phyloP scores from a whole-genome alignment of 2,113 vertebrate genomes.

The Rafetus swinhoei region DNA sequence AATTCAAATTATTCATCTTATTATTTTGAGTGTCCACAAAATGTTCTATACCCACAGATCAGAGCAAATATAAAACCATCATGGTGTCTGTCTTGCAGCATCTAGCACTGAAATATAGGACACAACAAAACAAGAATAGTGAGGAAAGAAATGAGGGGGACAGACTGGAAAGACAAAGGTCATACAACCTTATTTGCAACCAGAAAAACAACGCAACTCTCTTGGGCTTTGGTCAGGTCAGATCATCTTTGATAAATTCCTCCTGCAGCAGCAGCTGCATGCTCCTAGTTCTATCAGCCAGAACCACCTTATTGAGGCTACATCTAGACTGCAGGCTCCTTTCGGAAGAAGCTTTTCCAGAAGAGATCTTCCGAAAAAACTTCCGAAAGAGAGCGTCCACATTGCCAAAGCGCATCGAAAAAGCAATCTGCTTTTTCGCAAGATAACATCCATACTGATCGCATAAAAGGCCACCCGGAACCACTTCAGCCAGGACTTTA shows the following conservation, averaged over 20 bases:
- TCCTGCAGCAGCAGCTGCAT: not conserved
- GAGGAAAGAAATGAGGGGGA: not conserved
- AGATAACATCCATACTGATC: too few relatives aligned
- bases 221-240: not conserved
- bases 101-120: not conserved
- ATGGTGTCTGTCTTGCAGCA: not conserved
- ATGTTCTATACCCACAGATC: not conserved
- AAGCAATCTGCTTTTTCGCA: too few relatives aligned
- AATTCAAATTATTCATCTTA: not conserved
- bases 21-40: not conserved
- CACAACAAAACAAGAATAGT: not conserved
- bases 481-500: too few relatives aligned
- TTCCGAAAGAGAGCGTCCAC: too few relatives aligned
- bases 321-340: too few relatives aligned
- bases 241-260: not conserved
- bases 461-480: too few relatives aligned
- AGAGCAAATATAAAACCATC: not conserved
- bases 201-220: not conserved
- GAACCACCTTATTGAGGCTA: not conserved
- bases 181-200: not conserved
- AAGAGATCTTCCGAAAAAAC: too few relatives aligned
- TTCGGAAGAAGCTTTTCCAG: too few relatives aligned
- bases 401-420: too few relatives aligned
- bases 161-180: constrained; percentile 5
- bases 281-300: not conserved